phyloP scores from a whole-genome alignment of 2,888 invertebrate genomes.

The Lysandra bellargus region DNA sequence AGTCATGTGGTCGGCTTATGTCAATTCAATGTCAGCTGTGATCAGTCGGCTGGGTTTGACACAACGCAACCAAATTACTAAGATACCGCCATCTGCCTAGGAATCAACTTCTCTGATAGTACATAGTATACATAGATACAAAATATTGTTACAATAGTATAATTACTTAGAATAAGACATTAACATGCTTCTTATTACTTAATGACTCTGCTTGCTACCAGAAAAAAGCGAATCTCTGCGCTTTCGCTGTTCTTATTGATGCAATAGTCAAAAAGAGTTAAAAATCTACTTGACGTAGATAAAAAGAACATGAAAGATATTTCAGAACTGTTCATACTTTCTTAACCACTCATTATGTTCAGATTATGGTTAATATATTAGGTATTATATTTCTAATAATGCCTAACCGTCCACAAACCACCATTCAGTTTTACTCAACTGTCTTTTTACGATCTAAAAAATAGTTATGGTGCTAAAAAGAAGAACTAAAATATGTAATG shows the following conservation, averaged over 20 bases:
- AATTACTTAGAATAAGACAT: slow-evolving; percentile 13
- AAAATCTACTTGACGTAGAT: background rate
- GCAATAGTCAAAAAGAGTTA: background rate
- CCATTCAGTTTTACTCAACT: background rate
- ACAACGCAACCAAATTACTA: too few relatives aligned
- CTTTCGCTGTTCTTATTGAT: background rate
- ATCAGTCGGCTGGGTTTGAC: too few relatives aligned
- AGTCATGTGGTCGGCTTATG: too few relatives aligned
- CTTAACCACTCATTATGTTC: background rate
- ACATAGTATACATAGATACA: background rate
- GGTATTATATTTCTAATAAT: background rate
- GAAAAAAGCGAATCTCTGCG: background rate
- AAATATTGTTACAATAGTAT: slow-evolving; percentile 18
- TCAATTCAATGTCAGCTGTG: too few relatives aligned
- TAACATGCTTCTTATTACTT: slow-evolving; percentile 1
- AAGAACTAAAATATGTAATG: background rate
- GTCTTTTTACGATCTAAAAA: background rate
- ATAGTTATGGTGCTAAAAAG: background rate
- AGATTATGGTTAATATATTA: background rate
- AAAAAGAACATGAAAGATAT: background rate
- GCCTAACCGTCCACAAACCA: background rate
- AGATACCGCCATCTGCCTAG: too few relatives aligned
- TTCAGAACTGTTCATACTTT: background rate
- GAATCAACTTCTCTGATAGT: too few relatives aligned
- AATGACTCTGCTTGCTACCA: background rate